These are phyloP conservation scores for Manduca sexta DNA, from an alignment of 1,140 invertebrate species.

Conservation along the genomic window DNA sequence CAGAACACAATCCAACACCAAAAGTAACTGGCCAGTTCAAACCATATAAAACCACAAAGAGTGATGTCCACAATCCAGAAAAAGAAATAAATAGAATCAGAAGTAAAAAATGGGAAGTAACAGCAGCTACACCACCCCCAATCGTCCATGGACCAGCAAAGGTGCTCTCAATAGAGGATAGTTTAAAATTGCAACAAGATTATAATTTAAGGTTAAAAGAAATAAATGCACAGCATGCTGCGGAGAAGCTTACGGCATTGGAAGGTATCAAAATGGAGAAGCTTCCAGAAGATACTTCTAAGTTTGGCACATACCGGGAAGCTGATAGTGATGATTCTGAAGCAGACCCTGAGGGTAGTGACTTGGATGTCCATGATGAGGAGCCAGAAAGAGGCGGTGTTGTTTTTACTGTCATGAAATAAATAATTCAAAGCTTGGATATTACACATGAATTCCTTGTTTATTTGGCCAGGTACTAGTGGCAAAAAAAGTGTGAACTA, in stretches of 20 bases:
- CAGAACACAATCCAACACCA: conserved; percentile 58
- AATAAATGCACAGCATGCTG: conserved; percentile 55
- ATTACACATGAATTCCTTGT: too few species aligned
- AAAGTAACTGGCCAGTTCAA: conserved; percentile 71
- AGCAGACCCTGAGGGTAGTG: conserved; percentile 51
- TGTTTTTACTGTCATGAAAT: conserved; percentile 61
- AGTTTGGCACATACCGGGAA: conserved; percentile 48
- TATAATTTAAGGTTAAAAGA: conserved; percentile 57
- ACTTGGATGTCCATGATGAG: conserved; percentile 61
- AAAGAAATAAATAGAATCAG: conserved; percentile 76
- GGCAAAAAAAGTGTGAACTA: too few species aligned
- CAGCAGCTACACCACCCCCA: conserved; percentile 79
- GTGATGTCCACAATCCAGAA: conserved; percentile 76
- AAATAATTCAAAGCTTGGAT: conserved; percentile 10
- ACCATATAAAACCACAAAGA: conserved; percentile 78
- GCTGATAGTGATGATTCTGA: conserved; percentile 48
- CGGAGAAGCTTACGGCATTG: conserved; percentile 44
- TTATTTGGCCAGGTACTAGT: too few species aligned
- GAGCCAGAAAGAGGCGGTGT: conserved; percentile 62
- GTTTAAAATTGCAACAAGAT: conserved; percentile 73
- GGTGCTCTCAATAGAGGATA: conserved; percentile 74
- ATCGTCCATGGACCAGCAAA: conserved; percentile 74
- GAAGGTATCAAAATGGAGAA: conserved; percentile 45
- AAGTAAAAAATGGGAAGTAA: conserved; percentile 79
- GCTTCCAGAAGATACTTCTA: conserved; percentile 32